These are phyloP conservation scores for Ectemnius lituratus DNA, from an alignment of 2,888 invertebrate species.

Conservation along the genomic window DNA sequence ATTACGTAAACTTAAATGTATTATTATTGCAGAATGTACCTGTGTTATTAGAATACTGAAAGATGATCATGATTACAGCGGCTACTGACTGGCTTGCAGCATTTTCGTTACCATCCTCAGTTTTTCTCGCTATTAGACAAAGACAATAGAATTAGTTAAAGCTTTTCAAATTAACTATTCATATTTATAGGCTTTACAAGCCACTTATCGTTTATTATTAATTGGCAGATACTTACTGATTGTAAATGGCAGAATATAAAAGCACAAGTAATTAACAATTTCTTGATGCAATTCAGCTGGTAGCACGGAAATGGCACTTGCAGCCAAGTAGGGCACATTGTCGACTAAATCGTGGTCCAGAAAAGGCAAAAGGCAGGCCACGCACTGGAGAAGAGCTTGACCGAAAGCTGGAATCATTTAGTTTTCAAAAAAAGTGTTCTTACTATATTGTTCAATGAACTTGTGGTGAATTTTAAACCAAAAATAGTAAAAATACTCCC, in stretches of 20 bases:
- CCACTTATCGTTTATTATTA: no score
- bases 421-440: not conserved
- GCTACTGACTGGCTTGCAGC: slow-evolving; percentile 92
- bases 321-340: slow-evolving; percentile 95
- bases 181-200: no score
- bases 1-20: not conserved
- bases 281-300: slow-evolving; percentile 95
- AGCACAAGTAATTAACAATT: slow-evolving; percentile 95
- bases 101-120: slow-evolving; percentile 86
- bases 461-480: no score
- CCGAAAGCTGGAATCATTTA: slow-evolving; percentile 87
- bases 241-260: slow-evolving; percentile 97
- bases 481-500: no score
- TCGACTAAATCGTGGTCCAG: slow-evolving; percentile 97
- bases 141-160: not conserved
- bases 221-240: slow-evolving; percentile 84
- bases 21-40: slow-evolving; percentile 78
- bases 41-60: slow-evolving; percentile 96
- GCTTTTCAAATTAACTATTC: not conserved
- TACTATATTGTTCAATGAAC: no score
- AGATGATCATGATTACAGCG: slow-evolving; percentile 97
- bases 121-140: slow-evolving; percentile 82
- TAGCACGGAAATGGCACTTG: slow-evolving; percentile 95
- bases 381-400: slow-evolving; percentile 93
- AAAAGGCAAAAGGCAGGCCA: slow-evolving; percentile 97